Evolutionary conservation across 2,113 vertebrate genomes (phyloP).

Genomic region (Empidonax alnorum): DNA sequence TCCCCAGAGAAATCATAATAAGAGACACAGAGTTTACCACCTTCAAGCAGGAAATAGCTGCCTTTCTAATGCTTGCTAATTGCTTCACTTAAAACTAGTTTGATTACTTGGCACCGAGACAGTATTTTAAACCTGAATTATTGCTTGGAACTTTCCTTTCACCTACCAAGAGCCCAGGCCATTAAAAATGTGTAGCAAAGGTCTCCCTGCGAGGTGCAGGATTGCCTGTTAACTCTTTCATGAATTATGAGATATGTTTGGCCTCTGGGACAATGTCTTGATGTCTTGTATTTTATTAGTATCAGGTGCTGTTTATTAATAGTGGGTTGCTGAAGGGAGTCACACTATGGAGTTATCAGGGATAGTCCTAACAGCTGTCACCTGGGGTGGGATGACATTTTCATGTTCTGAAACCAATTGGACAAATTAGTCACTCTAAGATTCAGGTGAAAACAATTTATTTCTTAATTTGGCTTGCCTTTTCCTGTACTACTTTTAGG

Average conservation of each 20-base stretch:
- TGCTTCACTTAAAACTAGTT: conserved; percentile 59
- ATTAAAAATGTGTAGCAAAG: conserved; percentile 59
- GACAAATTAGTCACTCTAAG: neutral
- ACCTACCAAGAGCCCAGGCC: conserved; percentile 42
- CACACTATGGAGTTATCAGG: neutral
- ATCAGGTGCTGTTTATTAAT: neutral
- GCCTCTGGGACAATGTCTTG: neutral
- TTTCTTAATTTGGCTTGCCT: neutral
- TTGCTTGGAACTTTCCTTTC: conserved; percentile 61
- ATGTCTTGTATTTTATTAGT: neutral
- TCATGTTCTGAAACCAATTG: neutral
- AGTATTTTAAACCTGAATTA: conserved; percentile 51
- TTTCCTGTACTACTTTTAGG: neutral
- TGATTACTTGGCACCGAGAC: conserved; percentile 55
- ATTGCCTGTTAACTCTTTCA: conserved; percentile 16
- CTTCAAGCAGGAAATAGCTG: conserved; percentile 61
- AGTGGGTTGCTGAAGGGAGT: neutral
- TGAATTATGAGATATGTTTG: neutral
- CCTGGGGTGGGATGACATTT: neutral
- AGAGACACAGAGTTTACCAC: conserved; percentile 46
- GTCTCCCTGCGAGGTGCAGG: neutral
- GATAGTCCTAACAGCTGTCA: neutral
- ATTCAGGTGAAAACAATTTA: neutral
- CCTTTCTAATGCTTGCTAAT: conserved; percentile 66
- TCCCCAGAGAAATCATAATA: conserved; percentile 55